Evolutionary conservation across 2,113 vertebrate species (phyloP).

Genomic region (Paramormyrops kingsleyae): DNA sequence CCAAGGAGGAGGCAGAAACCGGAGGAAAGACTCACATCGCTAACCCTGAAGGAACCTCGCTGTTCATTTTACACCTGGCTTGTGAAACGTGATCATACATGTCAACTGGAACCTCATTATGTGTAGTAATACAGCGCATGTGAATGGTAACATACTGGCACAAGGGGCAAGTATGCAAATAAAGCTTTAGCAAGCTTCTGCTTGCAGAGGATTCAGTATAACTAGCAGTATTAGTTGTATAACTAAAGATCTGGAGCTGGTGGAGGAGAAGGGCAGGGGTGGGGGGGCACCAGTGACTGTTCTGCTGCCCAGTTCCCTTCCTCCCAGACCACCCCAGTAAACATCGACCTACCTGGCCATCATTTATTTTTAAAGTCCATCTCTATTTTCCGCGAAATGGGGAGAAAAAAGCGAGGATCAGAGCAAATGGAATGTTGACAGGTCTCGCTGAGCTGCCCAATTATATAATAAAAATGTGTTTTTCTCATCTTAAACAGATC

Average conservation of each 20-base stretch:
- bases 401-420: not conserved
- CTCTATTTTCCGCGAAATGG: not conserved
- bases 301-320: not conserved
- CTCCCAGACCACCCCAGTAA: not conserved
- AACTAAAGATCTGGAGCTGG: not conserved
- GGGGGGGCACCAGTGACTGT: not conserved
- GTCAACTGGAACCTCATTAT: not conserved
- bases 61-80: not conserved
- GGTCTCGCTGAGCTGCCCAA: not conserved
- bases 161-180: not conserved
- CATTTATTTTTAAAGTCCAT: not conserved
- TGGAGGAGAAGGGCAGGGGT: not conserved
- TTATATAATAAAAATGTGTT: not conserved
- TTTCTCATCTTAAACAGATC: not conserved
- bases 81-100: not conserved
- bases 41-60: not conserved
- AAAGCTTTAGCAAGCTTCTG: not conserved
- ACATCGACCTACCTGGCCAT: not conserved
- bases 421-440: not conserved
- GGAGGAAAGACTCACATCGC: not conserved
- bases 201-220: not conserved
- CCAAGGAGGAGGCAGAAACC: not conserved
- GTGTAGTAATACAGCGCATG: not conserved
- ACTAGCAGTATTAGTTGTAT: not conserved
- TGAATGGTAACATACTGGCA: not conserved